These are phyloP conservation scores for Thumatha senex DNA, from an alignment of 2,888 invertebrate genomes.

Conservation along the genomic window DNA sequence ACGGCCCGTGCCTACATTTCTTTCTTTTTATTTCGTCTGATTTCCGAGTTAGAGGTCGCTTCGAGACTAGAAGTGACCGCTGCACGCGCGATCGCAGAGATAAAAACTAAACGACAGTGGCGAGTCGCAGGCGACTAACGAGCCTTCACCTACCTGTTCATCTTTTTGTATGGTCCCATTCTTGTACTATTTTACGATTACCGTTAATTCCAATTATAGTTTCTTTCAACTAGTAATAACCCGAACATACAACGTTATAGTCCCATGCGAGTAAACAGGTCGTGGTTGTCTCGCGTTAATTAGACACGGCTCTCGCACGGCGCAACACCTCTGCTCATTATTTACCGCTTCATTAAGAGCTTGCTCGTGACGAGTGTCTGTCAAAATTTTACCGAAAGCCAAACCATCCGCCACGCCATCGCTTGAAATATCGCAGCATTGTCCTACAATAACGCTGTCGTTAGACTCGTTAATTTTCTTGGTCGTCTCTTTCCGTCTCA, in stretches of 20 bases:
- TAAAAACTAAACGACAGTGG: conserved; percentile 68
- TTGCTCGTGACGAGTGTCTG: conserved; percentile 73
- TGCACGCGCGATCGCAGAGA: conserved; percentile 68
- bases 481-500: conserved; percentile 53
- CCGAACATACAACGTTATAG: conserved; percentile 46
- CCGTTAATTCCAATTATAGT: conserved; percentile 40
- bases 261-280: conserved; percentile 55
- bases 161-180: conserved; percentile 49
- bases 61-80: conserved; percentile 71
- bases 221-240: conserved; percentile 47
- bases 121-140: conserved; percentile 56
- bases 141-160: conserved; percentile 58
- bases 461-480: conserved; percentile 75
- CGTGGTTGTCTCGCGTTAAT: conserved; percentile 67
- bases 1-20: conserved; percentile 78
- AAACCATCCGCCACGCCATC: conserved; percentile 53
- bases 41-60: conserved; percentile 80
- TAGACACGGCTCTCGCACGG: conserved; percentile 70
- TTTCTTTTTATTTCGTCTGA: conserved; percentile 77
- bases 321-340: conserved; percentile 79
- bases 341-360: conserved; percentile 82
- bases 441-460: conserved; percentile 78
- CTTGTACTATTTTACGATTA: conserved; percentile 45
- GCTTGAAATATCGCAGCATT: conserved; percentile 76
- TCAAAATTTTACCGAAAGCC: conserved; percentile 75